A percentile compares a stretch with the other conserved stretches of the same genome.
phyloP scores from a whole-genome alignment of 2,888 invertebrate species.

The Lasius platythorax region DNA sequence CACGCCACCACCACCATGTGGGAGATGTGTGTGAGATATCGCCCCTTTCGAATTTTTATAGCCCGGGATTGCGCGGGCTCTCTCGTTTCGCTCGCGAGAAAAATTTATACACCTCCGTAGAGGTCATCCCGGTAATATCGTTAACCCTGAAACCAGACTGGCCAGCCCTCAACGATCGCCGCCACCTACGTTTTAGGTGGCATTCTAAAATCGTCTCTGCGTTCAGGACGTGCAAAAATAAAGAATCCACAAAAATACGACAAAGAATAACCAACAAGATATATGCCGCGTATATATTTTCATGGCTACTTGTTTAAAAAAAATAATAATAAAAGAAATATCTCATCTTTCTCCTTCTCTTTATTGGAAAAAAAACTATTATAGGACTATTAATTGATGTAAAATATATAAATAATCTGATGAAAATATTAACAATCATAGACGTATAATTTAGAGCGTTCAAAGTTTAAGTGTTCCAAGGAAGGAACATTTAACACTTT shows the following conservation, averaged over 20 bases:
- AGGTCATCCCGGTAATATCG: conserved; percentile 24
- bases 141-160: conserved; percentile 36
- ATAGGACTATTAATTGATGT: background rate
- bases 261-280: background rate
- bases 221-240: background rate
- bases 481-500: background rate
- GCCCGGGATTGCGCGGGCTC: conserved; percentile 53
- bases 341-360: background rate
- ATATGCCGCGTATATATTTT: background rate
- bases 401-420: background rate
- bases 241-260: background rate
- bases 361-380: background rate
- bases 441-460: background rate
- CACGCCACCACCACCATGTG: background rate
- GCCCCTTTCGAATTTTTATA: conserved; percentile 59
- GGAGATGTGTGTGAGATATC: conserved; percentile 6
- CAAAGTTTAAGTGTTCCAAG: too few species aligned
- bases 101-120: conserved; percentile 38
- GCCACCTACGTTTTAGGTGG: conserved; percentile 19
- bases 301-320: background rate
- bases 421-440: background rate
- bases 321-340: background rate
- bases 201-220: conserved; percentile 30
- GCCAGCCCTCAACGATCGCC: background rate
- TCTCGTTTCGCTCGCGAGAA: conserved; percentile 36